Evolutionary conservation across 2,797 vertebrate species (phyloP).

Genomic region (Macroramphosus scolopax): DNA sequence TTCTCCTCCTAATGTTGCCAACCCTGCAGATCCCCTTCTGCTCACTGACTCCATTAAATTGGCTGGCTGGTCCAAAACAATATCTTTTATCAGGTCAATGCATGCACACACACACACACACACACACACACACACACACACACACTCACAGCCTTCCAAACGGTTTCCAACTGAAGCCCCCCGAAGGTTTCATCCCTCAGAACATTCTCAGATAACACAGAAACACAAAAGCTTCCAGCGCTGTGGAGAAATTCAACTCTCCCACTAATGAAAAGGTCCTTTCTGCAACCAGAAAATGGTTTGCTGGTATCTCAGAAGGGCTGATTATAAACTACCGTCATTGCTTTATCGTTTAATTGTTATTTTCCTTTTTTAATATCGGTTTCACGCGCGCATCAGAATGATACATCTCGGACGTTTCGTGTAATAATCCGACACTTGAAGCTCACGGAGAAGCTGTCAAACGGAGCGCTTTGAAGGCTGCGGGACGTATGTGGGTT

Average conservation of each 20-base stretch:
- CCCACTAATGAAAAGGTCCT: too few species aligned
- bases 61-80: conserved; percentile 16
- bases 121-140: conserved; percentile 18
- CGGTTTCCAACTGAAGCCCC: conserved; percentile 8
- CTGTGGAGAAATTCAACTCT: conserved; percentile 18
- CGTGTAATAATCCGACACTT: too few species aligned
- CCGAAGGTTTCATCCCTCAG: conserved; percentile 11
- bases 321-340: too few species aligned
- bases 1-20: conserved; percentile 20
- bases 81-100: conserved; percentile 13
- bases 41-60: conserved; percentile 28
- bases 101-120: conserved; percentile 20
- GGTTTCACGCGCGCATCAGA: too few species aligned
- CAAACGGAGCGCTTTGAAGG: conserved; percentile 13
- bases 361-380: too few species aligned
- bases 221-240: conserved; percentile 39
- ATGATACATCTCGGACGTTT: neutral
- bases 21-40: conserved; percentile 7
- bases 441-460: too few species aligned
- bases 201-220: conserved; percentile 45
- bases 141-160: conserved; percentile 1
- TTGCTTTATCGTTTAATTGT: too few species aligned
- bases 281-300: too few species aligned
- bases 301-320: too few species aligned
- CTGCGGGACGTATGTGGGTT: neutral